Percentiles rank a stretch among this genome's conserved stretches.
Evolutionary conservation across 2,888 invertebrate genomes (phyloP).

Genomic region (Eupsilia transversa): DNA sequence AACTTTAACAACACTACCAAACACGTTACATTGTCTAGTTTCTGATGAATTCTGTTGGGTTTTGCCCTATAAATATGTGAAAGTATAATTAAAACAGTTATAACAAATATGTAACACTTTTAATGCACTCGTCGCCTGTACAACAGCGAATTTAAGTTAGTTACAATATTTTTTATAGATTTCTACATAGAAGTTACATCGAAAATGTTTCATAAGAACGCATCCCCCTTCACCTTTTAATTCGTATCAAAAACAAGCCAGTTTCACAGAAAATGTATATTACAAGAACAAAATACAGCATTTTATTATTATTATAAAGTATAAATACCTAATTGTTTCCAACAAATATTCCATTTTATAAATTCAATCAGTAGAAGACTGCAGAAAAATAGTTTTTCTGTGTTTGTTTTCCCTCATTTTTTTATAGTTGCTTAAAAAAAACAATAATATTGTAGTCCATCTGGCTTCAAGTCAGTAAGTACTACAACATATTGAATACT

Average conservation of each 20-base stretch:
- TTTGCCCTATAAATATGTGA: constrained; percentile 43
- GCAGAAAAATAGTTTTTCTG: background rate
- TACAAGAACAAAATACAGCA: background rate
- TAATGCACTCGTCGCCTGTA: constrained; percentile 84
- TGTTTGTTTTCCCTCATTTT: background rate
- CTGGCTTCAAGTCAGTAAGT: background rate
- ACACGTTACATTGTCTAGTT: background rate
- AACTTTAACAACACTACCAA: background rate
- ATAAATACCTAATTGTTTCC: background rate
- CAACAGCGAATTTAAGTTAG: constrained; percentile 81
- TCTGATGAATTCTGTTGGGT: background rate
- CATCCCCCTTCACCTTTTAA: constrained; percentile 74
- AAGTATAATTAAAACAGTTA: constrained; percentile 60
- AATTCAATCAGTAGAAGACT: background rate
- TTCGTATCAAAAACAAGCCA: constrained; percentile 55
- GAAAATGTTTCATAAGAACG: constrained; percentile 77
- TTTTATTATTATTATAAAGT: constrained; percentile 2
- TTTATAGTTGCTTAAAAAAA: too few relatives aligned
- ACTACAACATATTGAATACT: background rate
- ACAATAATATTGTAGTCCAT: background rate
- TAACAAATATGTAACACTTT: constrained; percentile 86
- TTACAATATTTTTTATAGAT: constrained; percentile 75
- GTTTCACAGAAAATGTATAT: constrained; percentile 21
- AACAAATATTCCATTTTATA: constrained; percentile 12
- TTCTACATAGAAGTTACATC: constrained; percentile 74